These are phyloP conservation scores for Andricus grossulariae DNA, from an alignment of 1,140 invertebrate genomes.

Conservation along the genomic window DNA sequence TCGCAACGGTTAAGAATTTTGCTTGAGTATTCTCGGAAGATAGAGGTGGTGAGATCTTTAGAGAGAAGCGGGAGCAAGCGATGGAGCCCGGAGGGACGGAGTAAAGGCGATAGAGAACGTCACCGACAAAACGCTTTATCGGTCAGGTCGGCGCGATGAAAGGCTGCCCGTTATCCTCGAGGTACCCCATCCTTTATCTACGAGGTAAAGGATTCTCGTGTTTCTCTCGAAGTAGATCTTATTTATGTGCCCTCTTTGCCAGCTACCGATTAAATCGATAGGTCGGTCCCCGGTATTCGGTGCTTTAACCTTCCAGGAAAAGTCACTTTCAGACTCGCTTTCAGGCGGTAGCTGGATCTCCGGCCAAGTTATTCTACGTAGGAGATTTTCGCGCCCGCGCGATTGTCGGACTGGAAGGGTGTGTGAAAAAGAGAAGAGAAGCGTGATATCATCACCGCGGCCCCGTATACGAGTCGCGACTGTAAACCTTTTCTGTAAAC, in stretches of 20 bases:
- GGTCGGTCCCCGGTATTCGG: slow-evolving; percentile 31
- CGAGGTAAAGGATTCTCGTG: slow-evolving; percentile 74
- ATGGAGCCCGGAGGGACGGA: slow-evolving; percentile 47
- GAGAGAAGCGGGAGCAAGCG: slow-evolving; percentile 44
- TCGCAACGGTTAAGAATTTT: slow-evolving; percentile 36
- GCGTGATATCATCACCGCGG: slow-evolving; percentile 14
- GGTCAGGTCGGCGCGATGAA: slow-evolving; percentile 66
- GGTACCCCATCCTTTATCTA: slow-evolving; percentile 68
- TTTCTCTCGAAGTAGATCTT: slow-evolving; percentile 70
- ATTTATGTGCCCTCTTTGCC: slow-evolving; percentile 70
- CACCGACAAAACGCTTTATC: slow-evolving; percentile 60
- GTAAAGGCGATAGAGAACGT: slow-evolving; percentile 54
- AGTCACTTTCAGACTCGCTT: slow-evolving; percentile 2
- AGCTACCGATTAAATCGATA: slow-evolving; percentile 72
- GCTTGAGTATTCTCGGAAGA: slow-evolving; percentile 39
- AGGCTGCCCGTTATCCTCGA: slow-evolving; percentile 66
- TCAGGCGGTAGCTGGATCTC: neutral
- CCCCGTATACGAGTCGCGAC: slow-evolving; percentile 12
- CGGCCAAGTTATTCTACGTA: neutral
- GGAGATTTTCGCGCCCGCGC: slow-evolving; percentile 21
- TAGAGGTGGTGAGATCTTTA: slow-evolving; percentile 12
- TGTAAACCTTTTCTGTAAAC: slow-evolving; percentile 39
- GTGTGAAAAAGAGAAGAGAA: slow-evolving; percentile 35
- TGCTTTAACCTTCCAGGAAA: slow-evolving; percentile 18
- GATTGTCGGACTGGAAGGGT: slow-evolving; percentile 25